Percentiles rank a stretch among this genome's conserved stretches.
These are phyloP conservation scores for Drosophila greeni DNA, from an alignment of 2,888 invertebrate genomes.

Conservation along the genomic window DNA sequence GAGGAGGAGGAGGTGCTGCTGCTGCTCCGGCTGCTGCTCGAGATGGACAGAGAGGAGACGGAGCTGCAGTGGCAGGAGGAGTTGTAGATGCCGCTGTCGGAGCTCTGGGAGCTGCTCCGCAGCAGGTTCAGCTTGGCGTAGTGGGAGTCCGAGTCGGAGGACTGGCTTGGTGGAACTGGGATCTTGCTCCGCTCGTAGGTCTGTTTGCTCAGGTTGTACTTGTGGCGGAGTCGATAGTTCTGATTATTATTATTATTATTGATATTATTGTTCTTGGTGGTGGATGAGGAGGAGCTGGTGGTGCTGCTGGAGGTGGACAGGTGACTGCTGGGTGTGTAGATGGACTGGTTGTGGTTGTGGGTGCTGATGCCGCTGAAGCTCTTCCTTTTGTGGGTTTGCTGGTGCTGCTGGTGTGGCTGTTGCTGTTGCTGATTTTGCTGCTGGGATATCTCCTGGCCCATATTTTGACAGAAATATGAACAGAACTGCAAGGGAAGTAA, in stretches of 20 bases:
- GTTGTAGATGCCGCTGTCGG: constrained; percentile 76
- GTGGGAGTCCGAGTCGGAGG: constrained; percentile 58
- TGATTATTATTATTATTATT: constrained; percentile 51
- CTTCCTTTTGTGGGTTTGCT: constrained; percentile 47
- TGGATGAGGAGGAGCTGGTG: constrained; percentile 22
- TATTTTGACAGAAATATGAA: constrained; percentile 76
- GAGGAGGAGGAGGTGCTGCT: constrained; percentile 78
- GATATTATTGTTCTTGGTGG: constrained; percentile 34
- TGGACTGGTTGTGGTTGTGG: constrained; percentile 41
- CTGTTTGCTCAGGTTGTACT: constrained; percentile 71
- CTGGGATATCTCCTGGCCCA: constrained; percentile 80
- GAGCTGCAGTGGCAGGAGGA: constrained; percentile 76
- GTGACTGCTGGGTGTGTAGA: constrained; percentile 33
- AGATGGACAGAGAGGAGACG: constrained; percentile 73
- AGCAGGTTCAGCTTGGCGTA: constrained; percentile 60
- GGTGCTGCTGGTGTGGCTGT: constrained; percentile 40
- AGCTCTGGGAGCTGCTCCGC: constrained; percentile 68
- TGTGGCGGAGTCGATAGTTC: constrained; percentile 68
- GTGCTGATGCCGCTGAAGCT: constrained; percentile 56
- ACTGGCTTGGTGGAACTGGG: constrained; percentile 31
- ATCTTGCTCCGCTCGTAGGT: constrained; percentile 71
- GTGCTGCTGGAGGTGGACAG: constrained; percentile 15
- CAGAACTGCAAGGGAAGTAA: constrained; percentile 48
- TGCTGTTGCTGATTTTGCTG: constrained; percentile 73
- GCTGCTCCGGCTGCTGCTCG: constrained; percentile 77